phyloP scores from a whole-genome alignment of 2,888 invertebrate genomes.

The Hedychridium roseum region DNA sequence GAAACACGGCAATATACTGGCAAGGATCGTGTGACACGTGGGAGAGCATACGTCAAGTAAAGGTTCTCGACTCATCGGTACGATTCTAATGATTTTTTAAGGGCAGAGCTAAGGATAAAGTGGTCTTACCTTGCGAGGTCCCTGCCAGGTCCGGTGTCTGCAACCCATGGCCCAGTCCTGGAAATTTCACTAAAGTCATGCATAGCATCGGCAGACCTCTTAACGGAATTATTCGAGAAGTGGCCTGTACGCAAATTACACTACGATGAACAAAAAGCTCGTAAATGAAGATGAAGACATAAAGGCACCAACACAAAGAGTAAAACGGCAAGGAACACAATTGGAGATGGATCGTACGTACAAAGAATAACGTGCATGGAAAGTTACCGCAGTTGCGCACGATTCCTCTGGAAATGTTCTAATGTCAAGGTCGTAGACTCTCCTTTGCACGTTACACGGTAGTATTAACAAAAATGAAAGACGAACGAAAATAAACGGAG shows the following conservation, averaged over 20 bases:
- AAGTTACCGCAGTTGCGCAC: too few species aligned
- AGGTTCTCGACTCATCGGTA: slow-evolving; percentile 36
- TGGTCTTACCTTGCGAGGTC: slow-evolving; percentile 81
- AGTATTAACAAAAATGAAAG: too few species aligned
- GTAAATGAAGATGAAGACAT: background rate
- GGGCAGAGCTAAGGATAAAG: slow-evolving; percentile 39
- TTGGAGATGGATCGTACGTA: too few species aligned
- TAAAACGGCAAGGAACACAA: background rate
- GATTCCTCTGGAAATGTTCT: too few species aligned
- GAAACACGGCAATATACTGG: slow-evolving; percentile 22
- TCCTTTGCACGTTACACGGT: too few species aligned
- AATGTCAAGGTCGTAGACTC: too few species aligned
- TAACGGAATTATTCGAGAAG: slow-evolving; percentile 21
- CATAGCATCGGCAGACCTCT: slow-evolving; percentile 48
- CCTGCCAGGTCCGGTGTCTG: slow-evolving; percentile 76
- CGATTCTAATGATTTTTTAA: slow-evolving; percentile 37
- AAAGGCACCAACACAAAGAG: slow-evolving; percentile 1
- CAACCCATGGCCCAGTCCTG: slow-evolving; percentile 62
- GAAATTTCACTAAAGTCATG: slow-evolving; percentile 63
- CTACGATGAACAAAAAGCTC: background rate
- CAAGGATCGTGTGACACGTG: slow-evolving; percentile 33
- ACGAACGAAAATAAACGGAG: too few species aligned
- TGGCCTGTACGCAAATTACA: slow-evolving; percentile 61
- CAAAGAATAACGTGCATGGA: too few species aligned
- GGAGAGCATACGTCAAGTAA: too few species aligned